Evolutionary conservation across 2,888 invertebrate species (phyloP).

Genomic region (Seira ritae): DNA sequence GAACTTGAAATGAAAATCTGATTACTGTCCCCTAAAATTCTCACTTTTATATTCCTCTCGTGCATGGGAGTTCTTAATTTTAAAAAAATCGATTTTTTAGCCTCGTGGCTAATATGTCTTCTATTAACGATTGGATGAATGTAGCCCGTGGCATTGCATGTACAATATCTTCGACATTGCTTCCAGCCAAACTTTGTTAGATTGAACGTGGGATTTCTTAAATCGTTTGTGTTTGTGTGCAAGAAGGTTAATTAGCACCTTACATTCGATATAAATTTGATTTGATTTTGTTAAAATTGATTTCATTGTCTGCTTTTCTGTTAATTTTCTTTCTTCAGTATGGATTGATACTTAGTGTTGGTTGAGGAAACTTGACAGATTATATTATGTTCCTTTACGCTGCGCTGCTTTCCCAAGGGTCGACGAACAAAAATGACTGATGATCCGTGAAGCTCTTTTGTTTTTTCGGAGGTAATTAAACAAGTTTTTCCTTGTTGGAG

Average conservation of each 20-base stretch:
- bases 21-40: slow-evolving; percentile 23
- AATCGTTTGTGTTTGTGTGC: too few species aligned
- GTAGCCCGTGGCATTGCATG: slow-evolving; percentile 2
- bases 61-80: not conserved
- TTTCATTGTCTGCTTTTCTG: too few species aligned
- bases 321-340: too few species aligned
- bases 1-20: slow-evolving; percentile 44
- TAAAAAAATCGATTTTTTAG: slow-evolving; percentile 21
- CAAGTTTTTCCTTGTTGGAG: slow-evolving; percentile 28
- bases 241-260: too few species aligned
- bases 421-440: not conserved
- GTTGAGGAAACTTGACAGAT: too few species aligned
- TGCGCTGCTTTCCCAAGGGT: not conserved
- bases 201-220: not conserved
- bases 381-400: not conserved
- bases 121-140: not conserved
- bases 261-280: too few species aligned
- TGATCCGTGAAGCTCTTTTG: slow-evolving; percentile 15
- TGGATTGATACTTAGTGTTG: too few species aligned
- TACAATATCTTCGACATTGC: not conserved
- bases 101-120: slow-evolving; percentile 15
- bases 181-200: not conserved
- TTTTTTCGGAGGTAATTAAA: slow-evolving; percentile 40
- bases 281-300: too few species aligned
- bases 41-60: not conserved